Base-by-base conservation (phyloP, 2,113 vertebrate species). In the Aspiorhynchus laticeps region DNA sequence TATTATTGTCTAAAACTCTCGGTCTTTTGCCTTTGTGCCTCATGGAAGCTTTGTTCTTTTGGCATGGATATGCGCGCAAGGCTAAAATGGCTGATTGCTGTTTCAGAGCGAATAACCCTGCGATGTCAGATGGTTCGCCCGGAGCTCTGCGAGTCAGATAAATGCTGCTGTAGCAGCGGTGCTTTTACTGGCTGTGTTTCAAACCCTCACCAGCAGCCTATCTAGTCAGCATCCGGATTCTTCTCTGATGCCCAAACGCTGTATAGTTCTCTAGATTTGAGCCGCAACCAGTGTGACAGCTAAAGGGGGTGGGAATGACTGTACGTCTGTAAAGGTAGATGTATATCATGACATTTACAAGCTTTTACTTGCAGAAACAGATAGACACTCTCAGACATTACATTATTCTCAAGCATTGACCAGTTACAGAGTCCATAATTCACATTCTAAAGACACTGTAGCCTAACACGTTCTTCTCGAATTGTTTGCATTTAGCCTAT, bases 31-130 rank as follows among this genome's bases (percentile, higher is more conserved):
- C 75, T 88, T 79, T 80, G 78, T 69, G 11, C 36, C 21, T 76
- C 85, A 76, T 87, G 65, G 71, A 87, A 71, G 15, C 36, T 53
- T 38, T 88, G 28, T 80, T 84, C 2, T 53, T 46, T 79, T 36
- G 11, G 48, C 63, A 41, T 43, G n/a, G 26, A 21, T 19, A 84
- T 38, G 67, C 48, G 53, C 61, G 26, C 46, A 65, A 43, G 38
- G 77, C 56, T 87, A 80, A 85, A 86, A 87, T 88, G 89, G 89
- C 86, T 88, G 86, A 89, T 24, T 61, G 71, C 43, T 83, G 85
- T 73, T 71, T 82, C 75, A 83, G 65, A 76, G 74, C 48, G 71
- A 81, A 81, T 84, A 86, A 77, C 85, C 85, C 88, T 76, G 36
- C 63, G 53, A 75, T 38, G 74, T 24, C 43, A 53, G 76, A 85